These are phyloP conservation scores for Lymantria dispar DNA, from an alignment of 2,888 invertebrate species.

Conservation along the genomic window DNA sequence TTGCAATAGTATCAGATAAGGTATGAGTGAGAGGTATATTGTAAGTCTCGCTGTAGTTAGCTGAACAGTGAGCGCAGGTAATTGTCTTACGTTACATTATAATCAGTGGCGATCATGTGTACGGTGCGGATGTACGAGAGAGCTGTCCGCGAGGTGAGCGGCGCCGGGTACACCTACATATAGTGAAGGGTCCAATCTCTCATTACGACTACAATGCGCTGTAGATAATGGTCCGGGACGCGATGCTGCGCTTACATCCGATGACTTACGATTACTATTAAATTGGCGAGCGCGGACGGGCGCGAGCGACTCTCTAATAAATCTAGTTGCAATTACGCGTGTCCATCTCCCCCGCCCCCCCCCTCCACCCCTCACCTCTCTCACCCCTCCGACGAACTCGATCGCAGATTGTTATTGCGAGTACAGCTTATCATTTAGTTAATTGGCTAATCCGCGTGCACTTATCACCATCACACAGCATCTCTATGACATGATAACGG, in stretches of 20 bases:
- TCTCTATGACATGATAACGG: too few species aligned
- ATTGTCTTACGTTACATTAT: not conserved
- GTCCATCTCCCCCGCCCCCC: constrained; percentile 8
- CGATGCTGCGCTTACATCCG: constrained; percentile 56
- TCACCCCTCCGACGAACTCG: constrained; percentile 3
- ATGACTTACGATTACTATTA: constrained; percentile 74
- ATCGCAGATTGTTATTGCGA: constrained; percentile 35
- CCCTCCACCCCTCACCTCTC: not conserved
- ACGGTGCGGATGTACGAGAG: constrained; percentile 47
- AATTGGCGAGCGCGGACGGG: constrained; percentile 67
- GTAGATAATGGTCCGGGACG: constrained; percentile 32
- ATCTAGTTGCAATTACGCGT: constrained; percentile 55
- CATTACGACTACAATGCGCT: constrained; percentile 47
- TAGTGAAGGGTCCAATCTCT: constrained; percentile 37
- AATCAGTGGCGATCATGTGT: constrained; percentile 23
- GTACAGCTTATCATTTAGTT: constrained; percentile 33
- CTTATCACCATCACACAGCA: too few species aligned
- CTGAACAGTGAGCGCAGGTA: not conserved
- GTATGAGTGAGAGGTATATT: too few species aligned
- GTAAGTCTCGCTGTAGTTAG: not conserved
- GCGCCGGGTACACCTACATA: too few species aligned
- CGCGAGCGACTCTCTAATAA: constrained; percentile 68
- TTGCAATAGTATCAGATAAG: too few species aligned
- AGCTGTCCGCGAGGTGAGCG: too few species aligned
- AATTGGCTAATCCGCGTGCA: constrained; percentile 24